Conservation (phyloP, 2,113 vertebrate species). For the Peromyscus maniculatus region DNA sequence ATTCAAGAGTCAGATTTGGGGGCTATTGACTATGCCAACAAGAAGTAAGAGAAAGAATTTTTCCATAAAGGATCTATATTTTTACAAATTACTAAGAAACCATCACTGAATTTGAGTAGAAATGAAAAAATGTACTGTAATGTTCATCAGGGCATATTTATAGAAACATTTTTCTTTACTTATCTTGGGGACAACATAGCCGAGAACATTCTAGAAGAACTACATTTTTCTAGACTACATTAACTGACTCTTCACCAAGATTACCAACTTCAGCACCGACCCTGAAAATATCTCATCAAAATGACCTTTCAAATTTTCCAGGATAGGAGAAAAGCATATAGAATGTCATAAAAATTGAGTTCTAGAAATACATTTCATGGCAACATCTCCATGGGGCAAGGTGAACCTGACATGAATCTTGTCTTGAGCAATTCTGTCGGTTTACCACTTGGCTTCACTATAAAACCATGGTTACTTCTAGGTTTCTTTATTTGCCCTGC, state of each 20-base stretch:
- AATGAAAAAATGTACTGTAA: neutral
- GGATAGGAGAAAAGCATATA: neutral
- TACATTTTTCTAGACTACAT: neutral
- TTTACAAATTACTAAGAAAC: neutral
- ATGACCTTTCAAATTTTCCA: neutral
- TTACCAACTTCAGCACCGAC: neutral
- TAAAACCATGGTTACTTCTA: neutral
- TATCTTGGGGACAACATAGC: slow-evolving; percentile 18
- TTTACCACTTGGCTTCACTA: slow-evolving; percentile 20
- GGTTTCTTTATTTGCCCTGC: neutral
- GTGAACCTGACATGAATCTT: neutral
- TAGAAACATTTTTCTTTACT: neutral
- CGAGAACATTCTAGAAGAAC: neutral
- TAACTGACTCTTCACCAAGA: neutral
- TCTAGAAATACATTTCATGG: slow-evolving; percentile 48
- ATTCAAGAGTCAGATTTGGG: neutral
- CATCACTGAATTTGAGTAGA: neutral
- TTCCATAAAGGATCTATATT: neutral
- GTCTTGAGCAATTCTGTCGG: neutral
- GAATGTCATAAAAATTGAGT: neutral
- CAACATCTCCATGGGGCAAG: neutral
- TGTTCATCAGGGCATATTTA: neutral
- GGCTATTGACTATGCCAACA: neutral
- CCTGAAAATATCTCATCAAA: slow-evolving; percentile 6
- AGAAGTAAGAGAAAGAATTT: neutral